These are phyloP conservation scores for Branchinecta lynchi DNA, from an alignment of 1,140 invertebrate species.

Conservation along the genomic window DNA sequence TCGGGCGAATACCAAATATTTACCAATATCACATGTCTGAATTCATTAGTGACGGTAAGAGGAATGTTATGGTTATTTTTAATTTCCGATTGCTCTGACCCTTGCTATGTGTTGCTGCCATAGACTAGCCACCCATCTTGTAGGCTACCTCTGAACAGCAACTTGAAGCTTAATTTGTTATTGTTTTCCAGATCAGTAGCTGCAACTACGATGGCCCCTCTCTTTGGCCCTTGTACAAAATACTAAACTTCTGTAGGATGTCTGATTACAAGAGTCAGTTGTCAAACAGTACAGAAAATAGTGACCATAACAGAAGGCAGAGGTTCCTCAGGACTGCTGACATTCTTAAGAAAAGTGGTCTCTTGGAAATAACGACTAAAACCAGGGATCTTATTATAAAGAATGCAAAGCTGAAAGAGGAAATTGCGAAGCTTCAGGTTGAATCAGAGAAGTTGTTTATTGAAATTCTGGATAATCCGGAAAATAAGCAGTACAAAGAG, in stretches of 20 bases:
- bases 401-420: not conserved
- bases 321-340: not conserved
- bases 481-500: slow-evolving; percentile 5
- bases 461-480: not conserved
- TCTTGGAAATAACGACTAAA: not conserved
- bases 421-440: not conserved
- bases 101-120: too few species aligned
- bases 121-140: too few species aligned
- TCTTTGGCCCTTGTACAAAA: too few species aligned
- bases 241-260: not conserved
- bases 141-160: too few species aligned
- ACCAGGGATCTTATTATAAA: not conserved
- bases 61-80: too few species aligned
- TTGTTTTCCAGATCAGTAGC: too few species aligned
- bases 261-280: not conserved
- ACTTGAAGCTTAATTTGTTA: too few species aligned
- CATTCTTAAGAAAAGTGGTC: slow-evolving; percentile 7
- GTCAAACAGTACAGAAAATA: slow-evolving; percentile 4
- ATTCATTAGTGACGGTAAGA: too few species aligned
- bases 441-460: not conserved
- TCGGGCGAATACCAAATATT: too few species aligned
- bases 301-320: not conserved
- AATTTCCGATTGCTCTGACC: too few species aligned
- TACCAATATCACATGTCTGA: too few species aligned
- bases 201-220: too few species aligned